A percentile compares a stretch with the other conserved stretches of the same genome.
Conservation (phyloP, 1,140 invertebrate genomes). For the Zaprionus camerounensis region DNA sequence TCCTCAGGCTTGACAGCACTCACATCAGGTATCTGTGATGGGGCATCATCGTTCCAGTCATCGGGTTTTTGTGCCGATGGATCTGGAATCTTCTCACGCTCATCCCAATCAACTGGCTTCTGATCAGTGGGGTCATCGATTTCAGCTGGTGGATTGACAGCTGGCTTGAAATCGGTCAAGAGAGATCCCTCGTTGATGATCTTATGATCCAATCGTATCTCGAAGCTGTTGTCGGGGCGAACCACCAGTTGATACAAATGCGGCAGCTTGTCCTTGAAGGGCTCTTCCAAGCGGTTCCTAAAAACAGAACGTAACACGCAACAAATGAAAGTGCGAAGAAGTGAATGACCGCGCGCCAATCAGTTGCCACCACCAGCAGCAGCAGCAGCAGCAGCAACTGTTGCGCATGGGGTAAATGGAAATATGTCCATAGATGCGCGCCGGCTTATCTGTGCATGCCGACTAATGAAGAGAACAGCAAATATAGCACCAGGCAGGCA, state of each 20-base stretch:
- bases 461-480: constrained; percentile 24
- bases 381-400: constrained; percentile 23
- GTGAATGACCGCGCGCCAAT: constrained; percentile 29
- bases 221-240: constrained; percentile 94
- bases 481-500: constrained; percentile 7
- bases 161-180: constrained; percentile 94
- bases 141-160: constrained; percentile 97
- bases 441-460: constrained; percentile 38
- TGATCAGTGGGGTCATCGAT: constrained; percentile 97
- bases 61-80: constrained; percentile 94
- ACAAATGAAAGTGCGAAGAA: constrained; percentile 32
- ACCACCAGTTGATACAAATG: constrained; percentile 97
- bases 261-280: constrained; percentile 97
- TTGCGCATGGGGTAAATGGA: constrained; percentile 41
- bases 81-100: constrained; percentile 97
- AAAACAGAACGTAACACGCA: constrained; percentile 13
- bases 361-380: constrained; percentile 13
- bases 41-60: constrained; percentile 98
- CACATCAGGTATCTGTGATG: constrained; percentile 94
- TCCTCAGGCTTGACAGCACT: constrained; percentile 94
- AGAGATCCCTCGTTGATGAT: constrained; percentile 94
- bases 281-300: constrained; percentile 92
- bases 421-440: constrained; percentile 28
- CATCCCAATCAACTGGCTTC: constrained; percentile 98
- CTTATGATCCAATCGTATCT: constrained; percentile 89